These are phyloP conservation scores for Macrochelys suwanniensis DNA, from an alignment of 2,797 vertebrate genomes.

Conservation along the genomic window DNA sequence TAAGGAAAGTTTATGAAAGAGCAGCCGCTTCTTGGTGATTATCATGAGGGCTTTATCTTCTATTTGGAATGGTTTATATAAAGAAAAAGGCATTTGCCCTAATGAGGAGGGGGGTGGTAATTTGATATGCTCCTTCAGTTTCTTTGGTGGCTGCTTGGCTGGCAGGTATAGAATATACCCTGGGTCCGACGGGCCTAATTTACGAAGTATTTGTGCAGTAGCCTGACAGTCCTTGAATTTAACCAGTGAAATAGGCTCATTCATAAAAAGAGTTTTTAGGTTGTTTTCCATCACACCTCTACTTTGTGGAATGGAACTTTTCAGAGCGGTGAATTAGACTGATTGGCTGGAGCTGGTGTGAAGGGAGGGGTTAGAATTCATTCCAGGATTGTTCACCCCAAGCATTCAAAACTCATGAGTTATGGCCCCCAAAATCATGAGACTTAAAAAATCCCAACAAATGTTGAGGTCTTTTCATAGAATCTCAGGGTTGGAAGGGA, in stretches of 20 bases:
- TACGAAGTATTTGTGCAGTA: not conserved
- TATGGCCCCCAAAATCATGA: not conserved
- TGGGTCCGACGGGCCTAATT: not conserved
- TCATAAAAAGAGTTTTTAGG: not conserved
- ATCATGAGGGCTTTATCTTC: not conserved
- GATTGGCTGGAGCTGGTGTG: not conserved
- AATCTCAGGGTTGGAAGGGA: too few relatives aligned
- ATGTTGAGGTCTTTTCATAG: not conserved
- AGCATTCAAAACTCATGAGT: not conserved
- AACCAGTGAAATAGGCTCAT: not conserved
- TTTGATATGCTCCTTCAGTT: not conserved
- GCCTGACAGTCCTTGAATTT: not conserved
- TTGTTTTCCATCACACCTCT: not conserved
- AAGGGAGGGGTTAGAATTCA: not conserved
- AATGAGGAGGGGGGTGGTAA: not conserved
- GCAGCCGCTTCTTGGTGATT: conserved; percentile 19
- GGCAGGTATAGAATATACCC: not conserved
- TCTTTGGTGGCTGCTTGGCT: not conserved
- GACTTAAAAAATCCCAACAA: not conserved
- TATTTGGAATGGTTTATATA: not conserved
- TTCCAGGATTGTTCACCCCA: not conserved
- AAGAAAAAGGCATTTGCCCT: not conserved
- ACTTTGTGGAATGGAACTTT: not conserved
- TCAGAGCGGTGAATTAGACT: not conserved
- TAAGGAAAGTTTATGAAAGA: conserved; percentile 65